Percentiles rank a stretch among this genome's conserved stretches.
phyloP scores from a whole-genome alignment of 1,140 invertebrate species.

The Diorhabda carinulata region DNA sequence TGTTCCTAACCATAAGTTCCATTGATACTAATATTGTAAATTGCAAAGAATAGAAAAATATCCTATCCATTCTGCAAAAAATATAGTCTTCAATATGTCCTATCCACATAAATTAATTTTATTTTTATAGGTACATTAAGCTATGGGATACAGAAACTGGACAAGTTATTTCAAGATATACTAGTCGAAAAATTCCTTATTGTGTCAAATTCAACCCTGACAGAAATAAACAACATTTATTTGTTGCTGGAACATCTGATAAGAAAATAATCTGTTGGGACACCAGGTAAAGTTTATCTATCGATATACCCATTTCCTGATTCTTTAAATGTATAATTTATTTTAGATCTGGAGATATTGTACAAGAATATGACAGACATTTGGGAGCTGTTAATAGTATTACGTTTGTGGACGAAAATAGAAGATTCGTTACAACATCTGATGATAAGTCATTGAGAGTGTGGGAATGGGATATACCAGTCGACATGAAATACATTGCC shows the following conservation, averaged over 20 bases:
- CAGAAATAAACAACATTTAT: slow-evolving; percentile 93
- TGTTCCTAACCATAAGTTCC: no score
- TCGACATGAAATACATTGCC: slow-evolving; percentile 99
- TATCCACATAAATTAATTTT: neutral
- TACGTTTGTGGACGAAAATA: slow-evolving; percentile 98
- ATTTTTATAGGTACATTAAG: slow-evolving; percentile 81
- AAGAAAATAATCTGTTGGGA: slow-evolving; percentile 99
- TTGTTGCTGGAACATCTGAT: slow-evolving; percentile 97
- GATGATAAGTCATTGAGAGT: slow-evolving; percentile 98
- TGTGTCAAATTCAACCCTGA: slow-evolving; percentile 99
- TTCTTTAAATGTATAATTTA: neutral
- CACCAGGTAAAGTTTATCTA: slow-evolving; percentile 44
- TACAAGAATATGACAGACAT: slow-evolving; percentile 98
- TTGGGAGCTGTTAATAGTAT: slow-evolving; percentile 98
- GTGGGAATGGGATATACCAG: slow-evolving; percentile 99
- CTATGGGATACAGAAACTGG: slow-evolving; percentile 99
- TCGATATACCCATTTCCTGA: no score
- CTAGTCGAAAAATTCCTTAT: slow-evolving; percentile 92
- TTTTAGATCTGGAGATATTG: slow-evolving; percentile 82
- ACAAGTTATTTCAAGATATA: slow-evolving; percentile 86
- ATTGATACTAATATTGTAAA: no score
- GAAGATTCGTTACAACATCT: slow-evolving; percentile 95
- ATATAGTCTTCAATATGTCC: neutral
- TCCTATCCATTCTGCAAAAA: neutral
- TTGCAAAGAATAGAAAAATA: no score